These are phyloP conservation scores for Columba janthina DNA, from an alignment of 2,113 vertebrate genomes.

Conservation along the genomic window DNA sequence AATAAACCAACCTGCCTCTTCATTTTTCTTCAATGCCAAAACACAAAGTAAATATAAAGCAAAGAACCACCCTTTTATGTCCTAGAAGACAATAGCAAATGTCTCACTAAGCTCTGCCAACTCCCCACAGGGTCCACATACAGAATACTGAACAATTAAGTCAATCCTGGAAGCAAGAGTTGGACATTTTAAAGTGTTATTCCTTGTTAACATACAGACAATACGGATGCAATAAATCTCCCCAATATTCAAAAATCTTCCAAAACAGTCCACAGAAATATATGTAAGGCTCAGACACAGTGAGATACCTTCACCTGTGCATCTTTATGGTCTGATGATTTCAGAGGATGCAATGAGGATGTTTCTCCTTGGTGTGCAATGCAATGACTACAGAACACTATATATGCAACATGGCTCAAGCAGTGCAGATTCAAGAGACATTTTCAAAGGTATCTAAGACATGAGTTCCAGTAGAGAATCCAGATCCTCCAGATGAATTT, in stretches of 20 bases:
- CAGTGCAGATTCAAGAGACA: too few species aligned
- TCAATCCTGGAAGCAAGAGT: background rate
- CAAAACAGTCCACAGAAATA: background rate
- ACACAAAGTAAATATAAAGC: background rate
- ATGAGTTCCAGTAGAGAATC: background rate
- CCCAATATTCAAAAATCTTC: background rate
- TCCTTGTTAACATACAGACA: background rate
- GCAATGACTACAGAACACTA: rapidly evolving
- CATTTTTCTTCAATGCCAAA: background rate
- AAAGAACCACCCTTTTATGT: background rate
- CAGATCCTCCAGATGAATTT: background rate
- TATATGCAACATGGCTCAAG: background rate
- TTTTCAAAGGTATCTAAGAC: background rate
- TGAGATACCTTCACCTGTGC: background rate
- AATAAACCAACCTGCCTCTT: background rate
- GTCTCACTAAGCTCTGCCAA: background rate
- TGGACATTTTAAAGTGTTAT: background rate
- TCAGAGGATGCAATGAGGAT: background rate
- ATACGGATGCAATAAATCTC: background rate
- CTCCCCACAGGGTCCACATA: background rate
- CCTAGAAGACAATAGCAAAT: background rate
- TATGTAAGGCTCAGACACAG: background rate
- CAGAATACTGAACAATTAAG: background rate
- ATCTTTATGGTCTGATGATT: background rate
- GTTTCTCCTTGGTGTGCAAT: background rate